phyloP scores from a whole-genome alignment of 2,113 vertebrate genomes.

The Notechis scutatus region DNA sequence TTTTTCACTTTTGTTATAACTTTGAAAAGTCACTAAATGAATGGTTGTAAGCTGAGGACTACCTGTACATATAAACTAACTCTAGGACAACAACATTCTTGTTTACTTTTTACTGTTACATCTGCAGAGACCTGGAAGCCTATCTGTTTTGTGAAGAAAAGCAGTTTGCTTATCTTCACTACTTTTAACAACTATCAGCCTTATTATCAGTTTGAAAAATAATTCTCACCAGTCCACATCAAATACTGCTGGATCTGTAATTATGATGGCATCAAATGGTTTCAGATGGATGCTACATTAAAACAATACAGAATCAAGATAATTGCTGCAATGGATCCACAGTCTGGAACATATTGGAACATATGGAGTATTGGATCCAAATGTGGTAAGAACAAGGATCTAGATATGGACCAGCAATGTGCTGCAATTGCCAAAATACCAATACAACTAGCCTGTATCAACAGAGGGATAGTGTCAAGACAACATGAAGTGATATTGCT shows the following conservation, averaged over 20 bases:
- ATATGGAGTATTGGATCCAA: background rate
- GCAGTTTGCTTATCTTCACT: background rate
- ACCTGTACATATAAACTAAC: background rate
- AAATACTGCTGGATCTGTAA: background rate
- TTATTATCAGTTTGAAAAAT: background rate
- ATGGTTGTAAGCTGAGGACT: too few species aligned
- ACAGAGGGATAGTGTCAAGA: too few species aligned
- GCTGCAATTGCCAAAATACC: too few species aligned
- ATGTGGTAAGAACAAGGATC: background rate
- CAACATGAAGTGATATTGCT: too few species aligned
- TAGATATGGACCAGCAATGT: too few species aligned
- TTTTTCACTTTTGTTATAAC: too few species aligned
- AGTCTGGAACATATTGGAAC: background rate
- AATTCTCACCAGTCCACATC: too few species aligned
- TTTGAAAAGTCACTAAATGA: too few species aligned
- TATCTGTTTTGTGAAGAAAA: background rate
- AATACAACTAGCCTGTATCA: too few species aligned
- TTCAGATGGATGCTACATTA: background rate
- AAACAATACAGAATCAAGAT: background rate
- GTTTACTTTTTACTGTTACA: background rate
- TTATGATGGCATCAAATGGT: background rate
- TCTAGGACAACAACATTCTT: background rate
- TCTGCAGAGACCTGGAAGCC: background rate
- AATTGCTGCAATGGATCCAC: background rate
- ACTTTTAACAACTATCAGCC: background rate